Percentiles rank a stretch among this genome's conserved stretches.
Evolutionary conservation across 2,888 invertebrate genomes (phyloP).

Genomic region (Caenorhabditis sp.): DNA sequence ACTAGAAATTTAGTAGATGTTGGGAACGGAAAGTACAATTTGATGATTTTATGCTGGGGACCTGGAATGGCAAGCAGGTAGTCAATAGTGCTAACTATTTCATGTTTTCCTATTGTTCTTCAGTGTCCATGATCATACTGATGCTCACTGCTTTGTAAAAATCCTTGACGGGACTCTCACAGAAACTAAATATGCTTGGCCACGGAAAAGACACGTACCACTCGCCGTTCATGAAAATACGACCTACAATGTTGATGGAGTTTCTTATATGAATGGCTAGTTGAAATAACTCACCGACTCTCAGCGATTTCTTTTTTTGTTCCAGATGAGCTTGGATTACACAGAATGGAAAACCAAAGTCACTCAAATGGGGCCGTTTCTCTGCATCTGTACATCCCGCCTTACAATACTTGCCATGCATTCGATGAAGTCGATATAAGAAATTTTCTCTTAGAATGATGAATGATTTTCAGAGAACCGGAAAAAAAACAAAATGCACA

Average conservation of each 20-base stretch:
- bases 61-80: conserved; percentile 85
- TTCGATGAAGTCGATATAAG: conserved; percentile 91
- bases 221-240: conserved; percentile 85
- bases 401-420: conserved; percentile 89
- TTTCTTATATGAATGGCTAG: conserved; percentile 95
- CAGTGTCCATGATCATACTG: conserved; percentile 94
- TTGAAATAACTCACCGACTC: too few relatives aligned
- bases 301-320: too few relatives aligned
- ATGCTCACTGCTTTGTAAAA: conserved; percentile 98
- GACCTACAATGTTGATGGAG: conserved; percentile 85
- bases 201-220: conserved; percentile 81
- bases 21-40: conserved; percentile 96
- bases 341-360: conserved; percentile 94
- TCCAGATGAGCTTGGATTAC: conserved; percentile 92
- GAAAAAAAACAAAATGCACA: conserved; percentile 58
- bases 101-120: conserved; percentile 78
- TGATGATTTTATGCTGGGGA: conserved; percentile 98
- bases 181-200: conserved; percentile 91
- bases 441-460: not conserved
- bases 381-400: conserved; percentile 94
- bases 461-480: conserved; percentile 64
- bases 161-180: conserved; percentile 86
- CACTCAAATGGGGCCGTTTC: conserved; percentile 91
- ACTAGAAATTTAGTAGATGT: conserved; percentile 95
- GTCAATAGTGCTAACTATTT: too few relatives aligned